These are phyloP conservation scores for Anniella stebbinsi DNA, from an alignment of 2,797 vertebrate genomes.

Conservation along the genomic window DNA sequence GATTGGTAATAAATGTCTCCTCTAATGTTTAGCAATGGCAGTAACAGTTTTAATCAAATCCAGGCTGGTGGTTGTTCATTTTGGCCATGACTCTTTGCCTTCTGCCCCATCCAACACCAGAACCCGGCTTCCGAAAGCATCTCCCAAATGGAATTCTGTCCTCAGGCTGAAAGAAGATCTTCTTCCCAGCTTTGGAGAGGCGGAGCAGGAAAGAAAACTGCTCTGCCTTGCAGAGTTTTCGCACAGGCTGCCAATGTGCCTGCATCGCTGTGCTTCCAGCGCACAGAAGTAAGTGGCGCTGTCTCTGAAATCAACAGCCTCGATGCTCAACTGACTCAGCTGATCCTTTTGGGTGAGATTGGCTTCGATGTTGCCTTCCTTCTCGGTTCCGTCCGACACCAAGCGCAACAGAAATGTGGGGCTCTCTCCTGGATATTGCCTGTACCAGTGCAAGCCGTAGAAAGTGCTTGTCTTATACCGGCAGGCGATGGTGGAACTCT, in stretches of 20 bases:
- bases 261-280: neutral
- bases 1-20: too few relatives aligned
- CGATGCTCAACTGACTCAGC: neutral
- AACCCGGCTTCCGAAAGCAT: too few relatives aligned
- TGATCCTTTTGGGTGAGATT: neutral
- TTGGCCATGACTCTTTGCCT: too few relatives aligned
- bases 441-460: constrained; percentile 9
- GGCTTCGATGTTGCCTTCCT: neutral
- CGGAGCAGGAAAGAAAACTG: neutral
- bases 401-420: neutral
- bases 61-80: too few relatives aligned
- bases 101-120: too few relatives aligned
- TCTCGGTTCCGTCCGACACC: too few relatives aligned
- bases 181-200: too few relatives aligned
- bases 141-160: too few relatives aligned
- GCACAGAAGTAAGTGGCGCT: neutral
- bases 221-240: neutral
- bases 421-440: neutral
- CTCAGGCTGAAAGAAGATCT: too few relatives aligned
- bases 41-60: too few relatives aligned
- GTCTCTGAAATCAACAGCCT: neutral
- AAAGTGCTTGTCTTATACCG: neutral
- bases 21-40: too few relatives aligned
- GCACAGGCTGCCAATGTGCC: neutral
- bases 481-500: neutral